Percentiles rank a stretch among this genome's conserved stretches.
Evolutionary conservation across 2,797 vertebrate species (phyloP).

Genomic region (Sebastiscus albofasciatus): DNA sequence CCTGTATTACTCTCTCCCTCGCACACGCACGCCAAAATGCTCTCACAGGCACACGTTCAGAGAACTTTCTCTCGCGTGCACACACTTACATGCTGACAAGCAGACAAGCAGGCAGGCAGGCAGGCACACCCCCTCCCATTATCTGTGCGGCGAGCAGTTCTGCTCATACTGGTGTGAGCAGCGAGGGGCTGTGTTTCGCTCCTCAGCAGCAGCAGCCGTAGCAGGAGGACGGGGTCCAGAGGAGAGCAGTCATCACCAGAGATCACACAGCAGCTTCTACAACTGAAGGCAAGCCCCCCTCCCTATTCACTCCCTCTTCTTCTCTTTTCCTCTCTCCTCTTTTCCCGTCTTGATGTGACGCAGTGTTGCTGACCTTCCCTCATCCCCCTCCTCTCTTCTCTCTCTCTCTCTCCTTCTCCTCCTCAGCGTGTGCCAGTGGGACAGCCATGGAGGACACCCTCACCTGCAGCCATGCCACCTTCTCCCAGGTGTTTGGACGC

Average conservation of each 20-base stretch:
- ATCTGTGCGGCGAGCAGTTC: conserved; percentile 65
- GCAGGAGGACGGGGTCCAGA: conserved; percentile 46
- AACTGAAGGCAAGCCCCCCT: conserved; percentile 51
- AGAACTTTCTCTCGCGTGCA: conserved; percentile 60
- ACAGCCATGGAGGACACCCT: conserved; percentile 84
- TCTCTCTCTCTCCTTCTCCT: neutral
- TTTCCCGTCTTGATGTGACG: conserved; percentile 50
- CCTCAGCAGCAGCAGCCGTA: conserved; percentile 51
- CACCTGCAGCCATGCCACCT: conserved; percentile 85
- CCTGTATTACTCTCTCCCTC: conserved; percentile 26
- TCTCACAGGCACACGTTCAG: conserved; percentile 45
- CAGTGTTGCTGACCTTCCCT: conserved; percentile 69
- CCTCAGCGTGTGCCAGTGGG: conserved; percentile 46
- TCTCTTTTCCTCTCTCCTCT: neutral
- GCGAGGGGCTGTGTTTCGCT: conserved; percentile 53
- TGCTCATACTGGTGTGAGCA: conserved; percentile 62
- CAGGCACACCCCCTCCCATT: conserved; percentile 61
- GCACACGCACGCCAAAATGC: conserved; percentile 35
- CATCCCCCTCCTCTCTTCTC: neutral
- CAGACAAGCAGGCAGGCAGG: conserved; percentile 19
- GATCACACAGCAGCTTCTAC: conserved; percentile 55
- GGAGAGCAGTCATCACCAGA: conserved; percentile 54
- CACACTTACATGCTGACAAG: conserved; percentile 58
- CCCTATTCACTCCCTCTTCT: neutral
- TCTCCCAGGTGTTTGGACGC: conserved; percentile 87